Percentiles rank a stretch among this genome's conserved stretches.
phyloP scores from a whole-genome alignment of 2,797 vertebrate genomes.

The Thalassophryne amazonica region DNA sequence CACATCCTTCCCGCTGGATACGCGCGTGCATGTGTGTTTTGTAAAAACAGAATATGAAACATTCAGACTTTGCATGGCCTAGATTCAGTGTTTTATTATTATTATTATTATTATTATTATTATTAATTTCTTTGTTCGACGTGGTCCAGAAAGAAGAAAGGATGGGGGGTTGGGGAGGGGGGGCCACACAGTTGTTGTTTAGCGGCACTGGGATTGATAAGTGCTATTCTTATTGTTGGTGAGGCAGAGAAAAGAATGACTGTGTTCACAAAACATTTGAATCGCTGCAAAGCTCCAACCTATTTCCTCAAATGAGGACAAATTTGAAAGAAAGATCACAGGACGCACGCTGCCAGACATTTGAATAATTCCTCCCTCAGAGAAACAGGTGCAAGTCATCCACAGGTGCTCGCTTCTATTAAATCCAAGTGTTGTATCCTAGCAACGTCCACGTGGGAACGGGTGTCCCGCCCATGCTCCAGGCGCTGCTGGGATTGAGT shows the following conservation, averaged over 20 bases:
- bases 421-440: slow-evolving; percentile 58
- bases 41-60: slow-evolving; percentile 49
- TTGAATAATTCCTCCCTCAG: slow-evolving; percentile 48
- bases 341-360: slow-evolving; percentile 41
- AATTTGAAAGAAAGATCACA: slow-evolving; percentile 42
- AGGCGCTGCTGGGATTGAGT: slow-evolving; percentile 54
- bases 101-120: too few species aligned
- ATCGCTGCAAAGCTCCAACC: slow-evolving; percentile 30
- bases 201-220: slow-evolving; percentile 16
- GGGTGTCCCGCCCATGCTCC: slow-evolving; percentile 45
- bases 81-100: slow-evolving; percentile 42
- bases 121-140: neutral
- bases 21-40: slow-evolving; percentile 34
- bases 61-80: slow-evolving; percentile 53
- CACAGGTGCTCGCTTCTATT: slow-evolving; percentile 64
- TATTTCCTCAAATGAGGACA: slow-evolving; percentile 29
- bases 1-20: slow-evolving; percentile 14
- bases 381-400: slow-evolving; percentile 62
- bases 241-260: slow-evolving; percentile 1
- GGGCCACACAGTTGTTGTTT: slow-evolving; percentile 38
- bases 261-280: slow-evolving; percentile 27
- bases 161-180: too few species aligned
- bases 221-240: slow-evolving; percentile 25
- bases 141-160: slow-evolving; percentile 38
- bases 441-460: slow-evolving; percentile 63